These are phyloP conservation scores for Pelagia noctiluca DNA, from an alignment of 30 jellyfish, hydroid and myxozoan genomes.

Conservation along the genomic window DNA sequence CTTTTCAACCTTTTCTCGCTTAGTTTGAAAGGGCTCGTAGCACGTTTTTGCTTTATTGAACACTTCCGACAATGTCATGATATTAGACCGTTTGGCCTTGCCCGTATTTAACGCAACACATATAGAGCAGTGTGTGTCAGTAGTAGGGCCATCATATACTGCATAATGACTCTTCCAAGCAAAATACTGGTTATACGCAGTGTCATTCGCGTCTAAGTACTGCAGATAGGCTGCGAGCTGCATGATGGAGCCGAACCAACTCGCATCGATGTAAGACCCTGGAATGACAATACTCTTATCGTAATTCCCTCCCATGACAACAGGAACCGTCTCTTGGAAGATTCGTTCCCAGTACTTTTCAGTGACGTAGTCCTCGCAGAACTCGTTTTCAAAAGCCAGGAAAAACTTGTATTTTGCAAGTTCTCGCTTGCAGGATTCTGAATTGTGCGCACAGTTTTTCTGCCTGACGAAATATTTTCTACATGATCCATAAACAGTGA, in stretches of 20 bases:
- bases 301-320: constrained; percentile 87
- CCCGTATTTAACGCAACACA: constrained; percentile 66
- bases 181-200: constrained; percentile 76
- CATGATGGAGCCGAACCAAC: constrained; percentile 66
- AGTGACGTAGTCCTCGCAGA: constrained; percentile 79
- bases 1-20: neutral
- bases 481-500: constrained; percentile 88
- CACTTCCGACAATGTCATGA: neutral
- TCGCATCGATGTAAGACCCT: constrained; percentile 86
- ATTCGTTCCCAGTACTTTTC: constrained; percentile 79
- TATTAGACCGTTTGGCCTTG: neutral
- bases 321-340: constrained; percentile 64
- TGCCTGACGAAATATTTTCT: constrained; percentile 50
- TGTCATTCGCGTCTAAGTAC: constrained; percentile 74
- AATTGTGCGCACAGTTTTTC: constrained; percentile 77
- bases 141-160: constrained; percentile 16
- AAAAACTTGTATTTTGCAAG: too few species aligned
- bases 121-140: constrained; percentile 34
- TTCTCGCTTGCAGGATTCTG: too few species aligned
- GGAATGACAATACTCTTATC: constrained; percentile 70
- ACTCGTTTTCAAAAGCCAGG: too few species aligned
- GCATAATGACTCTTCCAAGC: constrained; percentile 56
- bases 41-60: constrained; percentile 14
- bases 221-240: constrained; percentile 77
- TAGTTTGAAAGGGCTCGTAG: neutral